Evolutionary conservation across 2,888 invertebrate genomes (phyloP).

Genomic region (Heteropelma amictum): DNA sequence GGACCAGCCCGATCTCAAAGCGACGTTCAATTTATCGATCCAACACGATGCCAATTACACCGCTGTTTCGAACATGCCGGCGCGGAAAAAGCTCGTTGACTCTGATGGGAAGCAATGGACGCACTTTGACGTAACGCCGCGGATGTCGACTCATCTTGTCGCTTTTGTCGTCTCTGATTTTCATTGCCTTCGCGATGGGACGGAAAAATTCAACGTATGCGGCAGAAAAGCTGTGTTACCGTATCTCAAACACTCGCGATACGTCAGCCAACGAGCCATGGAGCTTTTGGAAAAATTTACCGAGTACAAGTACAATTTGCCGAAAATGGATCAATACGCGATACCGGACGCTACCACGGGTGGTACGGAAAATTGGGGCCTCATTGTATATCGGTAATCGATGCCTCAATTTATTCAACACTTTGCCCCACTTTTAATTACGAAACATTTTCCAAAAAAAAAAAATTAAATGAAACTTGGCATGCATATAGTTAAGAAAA

Average conservation of each 20-base stretch:
- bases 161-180: constrained; percentile 86
- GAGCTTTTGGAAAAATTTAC: constrained; percentile 88
- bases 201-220: constrained; percentile 83
- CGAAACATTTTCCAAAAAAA: too few species aligned
- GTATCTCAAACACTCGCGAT: constrained; percentile 86
- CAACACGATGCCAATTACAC: constrained; percentile 79
- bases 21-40: constrained; percentile 83
- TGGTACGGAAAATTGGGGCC: constrained; percentile 95
- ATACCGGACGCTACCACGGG: constrained; percentile 92
- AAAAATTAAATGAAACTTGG: too few species aligned
- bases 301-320: constrained; percentile 87
- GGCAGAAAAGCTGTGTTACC: constrained; percentile 84
- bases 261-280: constrained; percentile 87
- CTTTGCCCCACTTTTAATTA: too few species aligned
- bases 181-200: constrained; percentile 58
- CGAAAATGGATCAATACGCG: constrained; percentile 85
- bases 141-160: constrained; percentile 88
- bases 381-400: constrained; percentile 86
- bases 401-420: not conserved
- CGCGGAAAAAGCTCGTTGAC: constrained; percentile 14
- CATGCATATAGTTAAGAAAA: too few species aligned
- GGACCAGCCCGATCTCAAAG: constrained; percentile 85
- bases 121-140: constrained; percentile 74
- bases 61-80: constrained; percentile 74
- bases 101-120: constrained; percentile 54